Conservation (phyloP, 2,797 vertebrate species). For the Xiphorhynchus erythropygius region DNA sequence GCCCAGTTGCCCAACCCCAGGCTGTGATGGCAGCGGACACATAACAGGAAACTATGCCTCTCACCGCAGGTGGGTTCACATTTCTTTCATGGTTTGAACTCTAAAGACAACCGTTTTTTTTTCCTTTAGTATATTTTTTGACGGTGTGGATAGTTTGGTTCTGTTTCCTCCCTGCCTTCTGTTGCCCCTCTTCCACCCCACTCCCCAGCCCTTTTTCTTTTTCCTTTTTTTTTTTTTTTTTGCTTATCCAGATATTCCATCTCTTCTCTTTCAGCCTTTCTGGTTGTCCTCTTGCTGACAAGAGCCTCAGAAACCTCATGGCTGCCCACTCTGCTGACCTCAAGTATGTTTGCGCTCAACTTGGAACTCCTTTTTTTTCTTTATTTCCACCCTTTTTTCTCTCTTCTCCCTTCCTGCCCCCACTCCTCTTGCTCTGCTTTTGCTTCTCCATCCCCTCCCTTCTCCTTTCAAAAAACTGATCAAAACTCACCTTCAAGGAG, state of each 20-base stretch:
- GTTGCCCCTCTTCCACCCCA: constrained; percentile 51
- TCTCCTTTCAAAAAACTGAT: constrained; percentile 35
- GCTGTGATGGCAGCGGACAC: constrained; percentile 98
- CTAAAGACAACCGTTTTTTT: constrained; percentile 20
- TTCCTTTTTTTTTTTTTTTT: constrained; percentile 66
- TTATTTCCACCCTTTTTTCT: neutral
- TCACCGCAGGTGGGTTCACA: constrained; percentile 89
- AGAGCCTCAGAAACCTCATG: constrained; percentile 99
- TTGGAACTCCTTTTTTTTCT: constrained; percentile 57
- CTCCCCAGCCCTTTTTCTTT: neutral
- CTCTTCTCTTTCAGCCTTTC: constrained; percentile 95
- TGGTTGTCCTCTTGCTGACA: constrained; percentile 99
- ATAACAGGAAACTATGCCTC: constrained; percentile 99
- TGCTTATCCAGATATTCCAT: constrained; percentile 77
- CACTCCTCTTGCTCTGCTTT: constrained; percentile 38
- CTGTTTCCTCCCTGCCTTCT: constrained; percentile 63
- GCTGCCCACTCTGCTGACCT: constrained; percentile 99
- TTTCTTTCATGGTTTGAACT: neutral
- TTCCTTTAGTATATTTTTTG: constrained; percentile 52
- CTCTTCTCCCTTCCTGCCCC: neutral
- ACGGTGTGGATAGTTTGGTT: constrained; percentile 55
- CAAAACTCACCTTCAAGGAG: neutral
- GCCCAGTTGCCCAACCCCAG: constrained; percentile 94
- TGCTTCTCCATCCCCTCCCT: constrained; percentile 56
- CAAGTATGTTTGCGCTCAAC: constrained; percentile 93